phyloP scores from a whole-genome alignment of 1,140 invertebrate species.

The Latrodectus geometricus region DNA sequence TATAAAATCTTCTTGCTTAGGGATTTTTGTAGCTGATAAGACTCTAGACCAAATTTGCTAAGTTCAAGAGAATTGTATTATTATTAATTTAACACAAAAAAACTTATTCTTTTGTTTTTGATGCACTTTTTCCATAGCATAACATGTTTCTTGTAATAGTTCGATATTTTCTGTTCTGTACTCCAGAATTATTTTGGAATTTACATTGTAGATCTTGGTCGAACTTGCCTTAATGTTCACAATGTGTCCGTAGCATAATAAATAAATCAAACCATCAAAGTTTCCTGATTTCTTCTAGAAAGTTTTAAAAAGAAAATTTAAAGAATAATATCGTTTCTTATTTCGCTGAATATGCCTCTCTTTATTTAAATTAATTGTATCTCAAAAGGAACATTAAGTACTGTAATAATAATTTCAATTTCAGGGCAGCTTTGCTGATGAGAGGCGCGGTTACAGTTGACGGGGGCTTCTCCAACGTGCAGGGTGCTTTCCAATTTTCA shows the following conservation, averaged over 20 bases:
- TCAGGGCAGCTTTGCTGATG: slow-evolving; percentile 15
- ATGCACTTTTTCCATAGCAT: too few species aligned
- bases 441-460: slow-evolving; percentile 18
- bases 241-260: not conserved
- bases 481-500: slow-evolving; percentile 15
- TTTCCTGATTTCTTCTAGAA: not conserved
- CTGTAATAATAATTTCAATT: not conserved
- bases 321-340: not conserved
- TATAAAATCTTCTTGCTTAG: not conserved
- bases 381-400: not conserved
- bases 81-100: too few species aligned
- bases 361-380: not conserved
- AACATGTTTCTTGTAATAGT: too few species aligned
- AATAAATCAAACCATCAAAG: not conserved
- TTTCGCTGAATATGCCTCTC: not conserved
- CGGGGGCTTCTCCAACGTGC: not conserved
- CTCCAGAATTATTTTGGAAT: too few species aligned
- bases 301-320: not conserved
- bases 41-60: not conserved
- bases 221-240: not conserved
- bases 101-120: too few species aligned
- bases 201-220: too few species aligned
- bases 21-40: not conserved
- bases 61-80: not conserved
- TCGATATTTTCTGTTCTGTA: too few species aligned